phyloP scores from a whole-genome alignment of 1,140 invertebrate species.

The Drosophila kohkoa region DNA sequence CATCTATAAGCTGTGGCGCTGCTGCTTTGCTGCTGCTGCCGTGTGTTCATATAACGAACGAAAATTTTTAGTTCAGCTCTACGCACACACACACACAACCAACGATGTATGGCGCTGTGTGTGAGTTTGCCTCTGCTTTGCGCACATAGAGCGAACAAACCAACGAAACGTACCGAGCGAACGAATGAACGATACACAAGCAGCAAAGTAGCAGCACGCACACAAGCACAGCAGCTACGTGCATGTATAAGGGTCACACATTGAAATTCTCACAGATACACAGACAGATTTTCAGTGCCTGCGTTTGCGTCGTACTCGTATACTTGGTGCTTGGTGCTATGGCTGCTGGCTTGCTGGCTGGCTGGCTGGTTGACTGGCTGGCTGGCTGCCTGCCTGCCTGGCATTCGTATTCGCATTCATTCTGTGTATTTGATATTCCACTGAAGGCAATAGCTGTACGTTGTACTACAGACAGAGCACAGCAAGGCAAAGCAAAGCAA shows the following conservation, averaged over 20 bases:
- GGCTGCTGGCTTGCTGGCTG: conserved; percentile 48
- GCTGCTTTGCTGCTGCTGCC: conserved; percentile 26
- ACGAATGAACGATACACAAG: conserved; percentile 47
- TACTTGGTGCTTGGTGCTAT: conserved; percentile 39
- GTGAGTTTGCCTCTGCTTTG: conserved; percentile 47
- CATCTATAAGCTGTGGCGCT: conserved; percentile 20
- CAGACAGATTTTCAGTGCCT: conserved; percentile 57
- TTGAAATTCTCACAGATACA: conserved; percentile 43
- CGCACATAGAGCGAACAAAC: conserved; percentile 63
- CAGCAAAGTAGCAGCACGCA: conserved; percentile 14
- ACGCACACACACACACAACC: conserved; percentile 14
- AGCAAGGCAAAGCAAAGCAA: neutral
- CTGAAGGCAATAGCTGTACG: conserved; percentile 79
- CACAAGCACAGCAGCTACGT: conserved; percentile 9
- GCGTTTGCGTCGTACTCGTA: conserved; percentile 77
- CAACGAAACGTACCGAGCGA: conserved; percentile 45
- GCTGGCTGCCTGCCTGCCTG: conserved; percentile 57
- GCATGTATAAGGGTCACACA: conserved; percentile 11
- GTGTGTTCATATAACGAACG: conserved; percentile 77
- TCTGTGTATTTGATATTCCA: conserved; percentile 83
- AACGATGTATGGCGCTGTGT: neutral
- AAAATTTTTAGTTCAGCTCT: conserved; percentile 51
- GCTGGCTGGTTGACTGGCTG: conserved; percentile 46
- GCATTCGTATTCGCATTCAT: conserved; percentile 75
- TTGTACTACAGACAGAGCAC: conserved; percentile 7